Conservation (phyloP, 2,888 invertebrate species). For the Creontiades dilutus region DNA sequence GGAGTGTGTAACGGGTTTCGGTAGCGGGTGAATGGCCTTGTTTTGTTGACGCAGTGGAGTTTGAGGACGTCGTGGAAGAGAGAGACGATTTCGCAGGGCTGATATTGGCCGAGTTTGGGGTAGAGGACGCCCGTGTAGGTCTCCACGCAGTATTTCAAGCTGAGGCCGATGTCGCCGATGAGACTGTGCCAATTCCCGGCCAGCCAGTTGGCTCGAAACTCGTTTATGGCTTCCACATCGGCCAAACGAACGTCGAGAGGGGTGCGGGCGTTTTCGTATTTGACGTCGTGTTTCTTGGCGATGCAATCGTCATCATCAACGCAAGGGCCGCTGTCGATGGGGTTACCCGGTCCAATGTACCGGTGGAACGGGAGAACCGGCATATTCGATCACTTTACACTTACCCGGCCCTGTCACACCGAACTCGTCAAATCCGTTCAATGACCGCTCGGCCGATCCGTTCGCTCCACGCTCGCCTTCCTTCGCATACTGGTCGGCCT, state of each 20-base stretch:
- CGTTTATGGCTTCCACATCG: constrained; percentile 70
- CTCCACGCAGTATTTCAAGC: constrained; percentile 73
- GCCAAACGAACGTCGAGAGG: constrained; percentile 69
- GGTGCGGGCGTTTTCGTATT: constrained; percentile 71
- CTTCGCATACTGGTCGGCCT: background rate
- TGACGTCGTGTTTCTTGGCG: constrained; percentile 72
- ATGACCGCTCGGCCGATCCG: background rate
- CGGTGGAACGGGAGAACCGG: constrained; percentile 73
- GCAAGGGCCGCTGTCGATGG: constrained; percentile 70
- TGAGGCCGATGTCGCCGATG: constrained; percentile 73
- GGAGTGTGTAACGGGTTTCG: background rate
- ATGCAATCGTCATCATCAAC: constrained; percentile 74
- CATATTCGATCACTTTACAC: constrained; percentile 51
- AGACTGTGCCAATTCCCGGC: constrained; percentile 74
- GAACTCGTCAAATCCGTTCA: background rate
- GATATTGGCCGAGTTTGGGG: constrained; percentile 53
- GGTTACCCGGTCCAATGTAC: constrained; percentile 73
- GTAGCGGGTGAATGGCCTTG: constrained; percentile 31
- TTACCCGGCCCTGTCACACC: too few species aligned
- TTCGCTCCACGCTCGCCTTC: background rate
- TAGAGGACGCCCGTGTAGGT: constrained; percentile 73
- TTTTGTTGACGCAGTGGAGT: constrained; percentile 71
- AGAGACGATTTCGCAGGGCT: constrained; percentile 66
- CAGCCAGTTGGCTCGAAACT: constrained; percentile 71
- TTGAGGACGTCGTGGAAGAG: constrained; percentile 66